Base-by-base conservation (phyloP, 2,113 vertebrate genomes). In the Thymallus thymallus region DNA sequence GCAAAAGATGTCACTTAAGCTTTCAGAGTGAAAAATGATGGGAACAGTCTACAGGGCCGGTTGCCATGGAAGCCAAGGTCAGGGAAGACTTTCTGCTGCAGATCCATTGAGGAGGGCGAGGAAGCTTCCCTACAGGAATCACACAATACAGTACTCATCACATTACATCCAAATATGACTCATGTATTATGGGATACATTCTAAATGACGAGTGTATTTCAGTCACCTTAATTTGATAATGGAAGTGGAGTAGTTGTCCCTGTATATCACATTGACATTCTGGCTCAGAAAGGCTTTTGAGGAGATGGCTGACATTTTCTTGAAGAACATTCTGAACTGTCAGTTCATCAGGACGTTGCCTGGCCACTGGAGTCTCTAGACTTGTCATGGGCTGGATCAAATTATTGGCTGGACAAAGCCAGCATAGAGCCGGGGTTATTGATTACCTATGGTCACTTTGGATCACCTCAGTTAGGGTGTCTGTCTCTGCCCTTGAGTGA, bases 41-140 rank as follows among this genome's bases (percentile, higher is more conserved):
- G 56, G 56, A 60, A 23, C 6, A 7, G 12, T 30, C 64, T 66
- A n/a, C 20, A 29, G 30, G 30, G 30, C 30, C 18, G 18, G 64
- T 66, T 66, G 16, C 64, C 64, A 66, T 66, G 64, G 64, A 66
- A 66, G 64, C 30, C 64, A 66, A 66, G 64, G 64, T 66, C 64
- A 66, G 20, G 3, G 64, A 35, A 10, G 29, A 14, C 26, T 66
- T 30, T 30, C 29, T 66, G 30, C 64, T 20, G 14, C 63, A 14
- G 26, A 30, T 14, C 16, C 64, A 32, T 66, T 29, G 18, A 30
- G 64, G 64, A 66, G 30, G 6, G 64, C 35, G 30, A 66, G 26
- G n/a, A n/a, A n/a, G n/a, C n/a, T n/a, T n/a, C 35, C 35, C 35
- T 41, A 41, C 35, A 41, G 7, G 35, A 41, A 41, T 41, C 35